Evolutionary conservation across 2,888 invertebrate species (phyloP).

Genomic region (Mythimna lalbum): DNA sequence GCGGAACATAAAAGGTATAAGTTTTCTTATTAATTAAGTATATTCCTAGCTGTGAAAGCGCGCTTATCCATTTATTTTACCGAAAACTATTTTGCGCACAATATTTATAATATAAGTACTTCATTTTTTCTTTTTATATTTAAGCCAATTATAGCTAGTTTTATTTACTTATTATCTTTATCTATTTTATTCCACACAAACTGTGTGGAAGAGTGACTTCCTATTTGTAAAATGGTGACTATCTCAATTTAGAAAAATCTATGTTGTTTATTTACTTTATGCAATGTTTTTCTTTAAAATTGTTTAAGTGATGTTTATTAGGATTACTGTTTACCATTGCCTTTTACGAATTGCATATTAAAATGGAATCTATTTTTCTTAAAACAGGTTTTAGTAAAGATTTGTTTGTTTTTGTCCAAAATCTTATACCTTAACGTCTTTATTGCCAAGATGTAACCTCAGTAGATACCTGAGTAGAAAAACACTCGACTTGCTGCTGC

Average conservation of each 20-base stretch:
- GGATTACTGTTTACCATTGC: conserved; percentile 31
- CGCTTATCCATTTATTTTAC: conserved; percentile 24
- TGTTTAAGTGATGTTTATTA: conserved; percentile 20
- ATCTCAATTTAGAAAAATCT: conserved; percentile 18
- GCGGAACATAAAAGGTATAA: background rate
- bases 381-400: conserved; percentile 8
- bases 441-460: too few relatives aligned
- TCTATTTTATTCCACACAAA: conserved; percentile 11
- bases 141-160: background rate
- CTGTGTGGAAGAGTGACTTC: background rate
- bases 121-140: conserved; percentile 12
- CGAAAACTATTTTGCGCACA: conserved; percentile 43
- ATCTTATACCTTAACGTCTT: background rate
- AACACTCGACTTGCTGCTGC: too few relatives aligned
- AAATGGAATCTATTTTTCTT: conserved; percentile 34
- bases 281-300: conserved; percentile 8
- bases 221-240: conserved; percentile 1
- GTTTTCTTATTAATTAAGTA: background rate
- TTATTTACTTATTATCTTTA: conserved; percentile 1
- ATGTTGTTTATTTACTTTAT: conserved; percentile 19
- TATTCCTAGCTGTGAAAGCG: conserved; percentile 3
- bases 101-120: conserved; percentile 25
- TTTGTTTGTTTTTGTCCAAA: background rate
- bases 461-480: too few relatives aligned
- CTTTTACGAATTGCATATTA: conserved; percentile 24